Evolutionary conservation across 2,888 invertebrate species (phyloP).

Genomic region (Axea sp.): DNA sequence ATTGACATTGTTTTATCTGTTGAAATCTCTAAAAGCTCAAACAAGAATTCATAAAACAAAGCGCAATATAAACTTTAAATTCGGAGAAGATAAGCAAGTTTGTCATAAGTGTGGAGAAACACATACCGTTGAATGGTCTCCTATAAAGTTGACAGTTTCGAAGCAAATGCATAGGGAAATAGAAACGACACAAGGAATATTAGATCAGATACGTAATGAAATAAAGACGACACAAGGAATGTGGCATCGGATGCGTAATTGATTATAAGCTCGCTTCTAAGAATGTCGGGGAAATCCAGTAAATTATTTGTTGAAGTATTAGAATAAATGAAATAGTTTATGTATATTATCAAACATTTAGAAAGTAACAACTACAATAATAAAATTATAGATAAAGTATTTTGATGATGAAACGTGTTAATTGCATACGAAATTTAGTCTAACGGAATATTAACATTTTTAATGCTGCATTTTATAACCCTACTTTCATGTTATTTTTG

Average conservation of each 20-base stretch:
- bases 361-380: conserved; percentile 61
- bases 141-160: conserved; percentile 26
- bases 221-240: too few species aligned
- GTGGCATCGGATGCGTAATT: too few species aligned
- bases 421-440: conserved; percentile 14
- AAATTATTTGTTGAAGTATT: too few species aligned
- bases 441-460: conserved; percentile 23
- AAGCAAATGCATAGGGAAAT: too few species aligned
- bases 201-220: too few species aligned
- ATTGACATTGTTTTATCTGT: too few species aligned
- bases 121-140: conserved; percentile 21
- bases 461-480: conserved; percentile 15
- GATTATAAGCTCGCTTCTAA: too few species aligned
- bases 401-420: conserved; percentile 11
- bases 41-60: conserved; percentile 25
- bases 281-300: too few species aligned
- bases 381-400: conserved; percentile 54
- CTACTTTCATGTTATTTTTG: conserved; percentile 1
- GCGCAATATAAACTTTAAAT: conserved; percentile 14
- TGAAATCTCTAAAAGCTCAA: background rate
- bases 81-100: conserved; percentile 4
- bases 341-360: too few species aligned
- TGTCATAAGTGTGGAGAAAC: conserved; percentile 8
- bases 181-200: too few species aligned
- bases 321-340: too few species aligned